Base-by-base conservation (phyloP, 2,888 invertebrate genomes). In the Catocala nupta region DNA sequence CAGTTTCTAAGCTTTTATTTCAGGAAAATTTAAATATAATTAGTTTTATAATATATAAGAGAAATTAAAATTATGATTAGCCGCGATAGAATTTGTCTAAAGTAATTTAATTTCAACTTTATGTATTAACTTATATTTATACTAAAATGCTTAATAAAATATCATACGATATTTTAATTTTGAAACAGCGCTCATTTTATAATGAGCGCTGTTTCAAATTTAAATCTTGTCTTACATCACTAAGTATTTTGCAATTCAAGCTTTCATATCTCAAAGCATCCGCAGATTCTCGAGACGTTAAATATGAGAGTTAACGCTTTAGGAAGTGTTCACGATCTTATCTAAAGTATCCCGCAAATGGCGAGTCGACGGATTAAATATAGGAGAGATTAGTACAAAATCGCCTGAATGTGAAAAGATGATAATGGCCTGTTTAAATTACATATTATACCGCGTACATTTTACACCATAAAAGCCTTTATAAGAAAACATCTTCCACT, bases 261-360 rank as follows among this genome's bases (percentile, higher is more conserved):
- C 5, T 9, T 34, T 33, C 11, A 5, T 33, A n/a, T 4, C 6
- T 5, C 44, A 10, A 51, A 67, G 63, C 63, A 67, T 61, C 59
- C 63, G 59, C 59, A 67, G 25, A 36, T 62, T 8, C 0, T 25
- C 25, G n/a, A 45, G 59, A 60, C 63, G 56, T 59, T 52, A 74
- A 73, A 63, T 73, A 68, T 71, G 55, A 59, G 58, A 71, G 55
- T 54, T 53, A 59, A 68, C 56, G 61, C 48, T 55, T 59, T 16
- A 55, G 51, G 47, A 59, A 59, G 33, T 64, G 63, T 66, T 62
- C 61, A 7, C 51, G 65, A 75, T 75, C n/a, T 68, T 68, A 73
- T 75, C 71, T 73, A 49, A 75, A 73, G 65, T 75, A 62, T 65
- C 59, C 52, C 43, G 55, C 59, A 69, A 75, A 71, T 56, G 72